Evolutionary conservation across 1,140 invertebrate genomes (phyloP), one percentile per base, ranked within the genome.

Genomic region (Aphis gossypii): DNA sequence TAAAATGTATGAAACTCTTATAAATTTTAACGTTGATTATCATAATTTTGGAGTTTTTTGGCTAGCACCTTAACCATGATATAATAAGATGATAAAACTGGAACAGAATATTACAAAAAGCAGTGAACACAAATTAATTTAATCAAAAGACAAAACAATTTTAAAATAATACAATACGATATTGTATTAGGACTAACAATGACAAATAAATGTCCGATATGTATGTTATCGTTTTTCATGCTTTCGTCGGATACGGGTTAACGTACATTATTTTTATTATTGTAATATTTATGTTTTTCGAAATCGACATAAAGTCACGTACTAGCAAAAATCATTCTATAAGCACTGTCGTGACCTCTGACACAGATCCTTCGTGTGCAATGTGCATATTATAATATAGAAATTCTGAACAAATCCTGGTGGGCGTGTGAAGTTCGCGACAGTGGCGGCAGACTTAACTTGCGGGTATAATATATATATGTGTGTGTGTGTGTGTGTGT

Each of bases 291-390:
- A 76, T 76, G 30, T n/a, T 86, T 41, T 86, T 86, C 38, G 38
- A 86, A 86, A 86, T 25, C 6, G 9, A 7, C 44, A 86, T 86
- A 18, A 11, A 46, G 84, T 86, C 41, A 86, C 84, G 84, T 46
- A 35, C 35, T 35, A 86, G 9, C 25, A 14, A 86, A 68, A 46
- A 86, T 30, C 25, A 14, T 46, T 44, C 84, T 86, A 2, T 51
- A 86, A 46, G 44, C 84, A 86, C 84, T 35, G 51, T 56, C 48
- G n/a, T 54, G 87, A 89, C 48, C 87, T 89, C 48, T 20, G 48
- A 89, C 84, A 46, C 38, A 44, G 41, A 48, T 46, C 25, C 41
- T 46, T 86, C 84, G 41, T 86, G 44, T 25, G 84, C 14, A 86
- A 25, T 86, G 44, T 25, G 84, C 25, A 48, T 86, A 86, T 44